Conservation (phyloP, 1,140 invertebrate genomes). For the Teleogryllus occipitalis region DNA sequence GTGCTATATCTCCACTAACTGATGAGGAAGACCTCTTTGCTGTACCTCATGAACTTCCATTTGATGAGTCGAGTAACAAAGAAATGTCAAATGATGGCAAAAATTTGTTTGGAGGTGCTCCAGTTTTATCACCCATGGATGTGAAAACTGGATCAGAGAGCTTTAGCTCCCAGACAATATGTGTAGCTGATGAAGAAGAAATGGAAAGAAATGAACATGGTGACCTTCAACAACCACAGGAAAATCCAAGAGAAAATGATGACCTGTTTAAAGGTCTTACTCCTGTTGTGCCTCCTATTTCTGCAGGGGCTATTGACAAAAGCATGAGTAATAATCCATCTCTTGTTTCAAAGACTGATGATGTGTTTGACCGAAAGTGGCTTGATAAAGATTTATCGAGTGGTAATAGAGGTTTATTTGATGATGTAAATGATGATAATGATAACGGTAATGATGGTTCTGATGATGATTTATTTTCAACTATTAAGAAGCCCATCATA, state of each 20-base stretch:
- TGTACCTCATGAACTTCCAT: constrained; percentile 39
- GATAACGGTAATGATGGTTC: too few relatives aligned
- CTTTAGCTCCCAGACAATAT: neutral
- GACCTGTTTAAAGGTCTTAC: neutral
- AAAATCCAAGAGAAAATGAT: too few relatives aligned
- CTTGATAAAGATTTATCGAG: too few relatives aligned
- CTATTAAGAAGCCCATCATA: too few relatives aligned
- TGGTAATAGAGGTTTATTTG: too few relatives aligned
- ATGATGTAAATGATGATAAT: too few relatives aligned
- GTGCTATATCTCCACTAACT: constrained; percentile 39
- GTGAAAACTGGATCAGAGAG: neutral
- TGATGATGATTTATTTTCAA: too few relatives aligned
- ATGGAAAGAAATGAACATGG: too few relatives aligned
- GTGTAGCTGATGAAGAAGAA: neutral
- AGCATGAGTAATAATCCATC: neutral
- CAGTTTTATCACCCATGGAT: constrained; percentile 11
- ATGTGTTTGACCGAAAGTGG: too few relatives aligned
- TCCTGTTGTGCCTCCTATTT: neutral
- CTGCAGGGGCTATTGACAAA: neutral
- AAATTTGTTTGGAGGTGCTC: constrained; percentile 16
- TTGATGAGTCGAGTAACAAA: constrained; percentile 29
- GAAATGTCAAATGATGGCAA: constrained; percentile 4
- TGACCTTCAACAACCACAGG: too few relatives aligned
- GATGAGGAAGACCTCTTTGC: constrained; percentile 46
- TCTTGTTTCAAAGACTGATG: too few relatives aligned